These are phyloP conservation scores for Uloborus plumipes DNA, from an alignment of 2,888 invertebrate genomes.

Conservation along the genomic window DNA sequence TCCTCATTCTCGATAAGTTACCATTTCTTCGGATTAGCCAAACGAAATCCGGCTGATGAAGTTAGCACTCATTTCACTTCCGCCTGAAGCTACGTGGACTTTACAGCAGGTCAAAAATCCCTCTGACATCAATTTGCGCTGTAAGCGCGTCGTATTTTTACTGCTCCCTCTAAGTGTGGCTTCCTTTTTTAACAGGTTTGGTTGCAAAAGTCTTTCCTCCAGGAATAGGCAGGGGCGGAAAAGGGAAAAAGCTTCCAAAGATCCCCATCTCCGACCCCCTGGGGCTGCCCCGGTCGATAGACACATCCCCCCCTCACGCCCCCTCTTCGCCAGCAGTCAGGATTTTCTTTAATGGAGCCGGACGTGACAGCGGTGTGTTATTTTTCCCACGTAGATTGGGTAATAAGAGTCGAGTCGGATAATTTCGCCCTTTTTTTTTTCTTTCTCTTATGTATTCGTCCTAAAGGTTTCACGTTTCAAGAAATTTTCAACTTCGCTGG, in stretches of 20 bases:
- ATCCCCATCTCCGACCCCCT: background rate
- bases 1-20: too few relatives aligned
- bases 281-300: slow-evolving; percentile 30
- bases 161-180: slow-evolving; percentile 19
- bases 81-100: slow-evolving; percentile 26
- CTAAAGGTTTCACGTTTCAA: slow-evolving; percentile 16
- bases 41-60: too few relatives aligned
- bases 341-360: slow-evolving; percentile 48
- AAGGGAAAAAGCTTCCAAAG: background rate
- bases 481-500: background rate
- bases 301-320: slow-evolving; percentile 1
- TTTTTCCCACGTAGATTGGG: slow-evolving; percentile 60
- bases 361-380: slow-evolving; percentile 53
- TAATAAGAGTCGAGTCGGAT: slow-evolving; percentile 24
- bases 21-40: too few relatives aligned
- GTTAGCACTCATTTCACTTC: slow-evolving; percentile 13
- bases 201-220: slow-evolving; percentile 5
- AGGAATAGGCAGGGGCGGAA: background rate
- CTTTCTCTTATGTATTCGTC: background rate
- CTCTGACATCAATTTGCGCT: slow-evolving; percentile 45
- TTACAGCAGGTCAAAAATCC: slow-evolving; percentile 48
- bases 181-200: slow-evolving; percentile 29
- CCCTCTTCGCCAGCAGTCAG: slow-evolving; percentile 22
- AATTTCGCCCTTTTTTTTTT: background rate
- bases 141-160: slow-evolving; percentile 40